These are phyloP conservation scores for Cnemophilus loriae DNA, from an alignment of 2,113 vertebrate genomes.

Conservation along the genomic window DNA sequence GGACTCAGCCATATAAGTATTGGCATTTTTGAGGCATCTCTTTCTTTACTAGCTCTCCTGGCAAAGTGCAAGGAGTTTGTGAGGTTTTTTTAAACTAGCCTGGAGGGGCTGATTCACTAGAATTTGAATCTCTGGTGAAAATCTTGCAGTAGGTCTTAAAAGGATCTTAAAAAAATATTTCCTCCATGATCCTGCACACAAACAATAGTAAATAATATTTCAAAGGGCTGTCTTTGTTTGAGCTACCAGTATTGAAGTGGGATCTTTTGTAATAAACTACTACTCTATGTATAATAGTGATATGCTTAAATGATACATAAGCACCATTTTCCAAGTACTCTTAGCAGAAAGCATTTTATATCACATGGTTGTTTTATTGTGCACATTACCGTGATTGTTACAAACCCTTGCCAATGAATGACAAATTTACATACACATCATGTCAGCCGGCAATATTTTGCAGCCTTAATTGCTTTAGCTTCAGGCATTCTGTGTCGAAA, in stretches of 20 bases:
- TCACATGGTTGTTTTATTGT: constrained; percentile 70
- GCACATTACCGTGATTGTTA: constrained; percentile 73
- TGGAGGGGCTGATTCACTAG: neutral
- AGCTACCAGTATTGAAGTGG: neutral
- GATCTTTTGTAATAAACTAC: constrained; percentile 44
- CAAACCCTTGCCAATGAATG: constrained; percentile 81
- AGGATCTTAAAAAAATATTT: constrained; percentile 42
- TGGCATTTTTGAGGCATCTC: neutral
- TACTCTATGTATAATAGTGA: constrained; percentile 42
- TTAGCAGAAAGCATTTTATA: constrained; percentile 69
- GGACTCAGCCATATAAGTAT: neutral
- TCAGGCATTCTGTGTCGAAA: constrained; percentile 79
- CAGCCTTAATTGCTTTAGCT: constrained; percentile 85
- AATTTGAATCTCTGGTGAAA: constrained; percentile 5
- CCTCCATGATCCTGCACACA: neutral
- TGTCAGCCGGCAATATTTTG: constrained; percentile 84
- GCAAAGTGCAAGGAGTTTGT: neutral
- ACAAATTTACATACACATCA: constrained; percentile 86
- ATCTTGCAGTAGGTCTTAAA: neutral
- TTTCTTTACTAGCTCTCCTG: neutral
- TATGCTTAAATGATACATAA: constrained; percentile 64
- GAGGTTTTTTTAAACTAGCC: neutral
- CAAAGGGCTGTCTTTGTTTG: constrained; percentile 4
- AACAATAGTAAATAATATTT: constrained; percentile 20
- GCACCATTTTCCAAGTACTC: constrained; percentile 47